Percentiles rank a stretch among this genome's conserved stretches.
Conservation (phyloP, 1,140 invertebrate genomes). For the Telenomus remus region DNA sequence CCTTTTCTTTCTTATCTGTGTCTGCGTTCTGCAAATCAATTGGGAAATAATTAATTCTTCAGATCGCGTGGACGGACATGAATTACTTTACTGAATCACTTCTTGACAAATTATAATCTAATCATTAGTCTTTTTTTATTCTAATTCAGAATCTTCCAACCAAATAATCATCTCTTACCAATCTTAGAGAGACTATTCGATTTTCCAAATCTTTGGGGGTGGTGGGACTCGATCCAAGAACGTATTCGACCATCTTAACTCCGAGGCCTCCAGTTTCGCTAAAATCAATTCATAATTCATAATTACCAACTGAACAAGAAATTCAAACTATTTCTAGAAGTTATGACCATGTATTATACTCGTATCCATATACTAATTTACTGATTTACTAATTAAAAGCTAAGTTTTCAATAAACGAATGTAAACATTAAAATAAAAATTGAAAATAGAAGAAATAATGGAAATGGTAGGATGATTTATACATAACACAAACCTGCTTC, state of each 20-base stretch:
- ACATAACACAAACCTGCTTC: slow-evolving; percentile 72
- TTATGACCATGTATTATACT: too few relatives aligned
- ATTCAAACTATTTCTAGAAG: slow-evolving; percentile 1
- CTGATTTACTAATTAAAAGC: too few relatives aligned
- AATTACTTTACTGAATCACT: too few relatives aligned
- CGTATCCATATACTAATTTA: too few relatives aligned
- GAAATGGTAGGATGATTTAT: slow-evolving; percentile 4
- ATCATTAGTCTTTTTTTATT: too few relatives aligned
- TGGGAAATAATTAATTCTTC: slow-evolving; percentile 11
- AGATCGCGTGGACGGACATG: not conserved
- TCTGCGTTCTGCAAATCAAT: slow-evolving; percentile 68
- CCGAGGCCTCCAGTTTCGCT: slow-evolving; percentile 88
- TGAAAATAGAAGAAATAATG: not conserved
- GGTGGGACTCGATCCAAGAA: slow-evolving; percentile 92
- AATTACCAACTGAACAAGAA: too few relatives aligned
- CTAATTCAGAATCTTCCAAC: too few relatives aligned
- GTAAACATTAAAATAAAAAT: slow-evolving; percentile 15
- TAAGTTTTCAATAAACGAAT: too few relatives aligned
- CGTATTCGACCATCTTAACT: slow-evolving; percentile 99
- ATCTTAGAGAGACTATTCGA: slow-evolving; percentile 83
- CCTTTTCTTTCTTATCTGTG: slow-evolving; percentile 75
- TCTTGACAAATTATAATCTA: too few relatives aligned
- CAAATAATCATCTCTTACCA: slow-evolving; percentile 75
- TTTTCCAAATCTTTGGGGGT: slow-evolving; percentile 81
- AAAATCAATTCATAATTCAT: slow-evolving; percentile 57